Evolutionary conservation across 2,797 vertebrate species (phyloP).

Genomic region (Malacoraja senta): DNA sequence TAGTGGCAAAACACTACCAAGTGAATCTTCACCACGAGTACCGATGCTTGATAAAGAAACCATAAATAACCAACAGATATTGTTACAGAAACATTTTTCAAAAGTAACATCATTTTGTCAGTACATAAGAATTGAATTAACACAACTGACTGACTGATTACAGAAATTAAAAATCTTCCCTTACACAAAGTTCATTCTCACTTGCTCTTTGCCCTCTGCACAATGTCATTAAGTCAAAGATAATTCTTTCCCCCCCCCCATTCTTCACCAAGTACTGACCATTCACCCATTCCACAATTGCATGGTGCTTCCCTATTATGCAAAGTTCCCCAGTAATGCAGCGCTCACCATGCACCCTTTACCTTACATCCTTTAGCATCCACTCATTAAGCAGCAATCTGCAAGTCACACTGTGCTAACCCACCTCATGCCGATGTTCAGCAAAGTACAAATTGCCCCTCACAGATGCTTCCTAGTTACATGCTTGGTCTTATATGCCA

Average conservation of each 20-base stretch:
- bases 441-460: neutral
- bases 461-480: neutral
- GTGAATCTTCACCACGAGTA: neutral
- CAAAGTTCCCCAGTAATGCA: neutral
- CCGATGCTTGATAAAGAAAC: neutral
- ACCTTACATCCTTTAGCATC: too few species aligned
- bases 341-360: neutral
- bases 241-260: too few species aligned
- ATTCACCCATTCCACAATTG: neutral
- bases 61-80: neutral
- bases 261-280: neutral
- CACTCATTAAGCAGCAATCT: neutral
- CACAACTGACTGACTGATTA: neutral
- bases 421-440: neutral
- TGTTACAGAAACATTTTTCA: neutral
- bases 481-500: neutral
- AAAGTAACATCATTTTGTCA: neutral
- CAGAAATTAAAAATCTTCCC: neutral
- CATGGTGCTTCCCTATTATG: neutral
- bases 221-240: neutral
- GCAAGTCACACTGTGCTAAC: neutral
- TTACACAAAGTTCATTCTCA: neutral
- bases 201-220: neutral
- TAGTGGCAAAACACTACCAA: neutral
- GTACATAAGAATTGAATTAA: neutral